Base-by-base conservation (phyloP, 2,888 invertebrate species). In the Macrosiphum euphorbiae region DNA sequence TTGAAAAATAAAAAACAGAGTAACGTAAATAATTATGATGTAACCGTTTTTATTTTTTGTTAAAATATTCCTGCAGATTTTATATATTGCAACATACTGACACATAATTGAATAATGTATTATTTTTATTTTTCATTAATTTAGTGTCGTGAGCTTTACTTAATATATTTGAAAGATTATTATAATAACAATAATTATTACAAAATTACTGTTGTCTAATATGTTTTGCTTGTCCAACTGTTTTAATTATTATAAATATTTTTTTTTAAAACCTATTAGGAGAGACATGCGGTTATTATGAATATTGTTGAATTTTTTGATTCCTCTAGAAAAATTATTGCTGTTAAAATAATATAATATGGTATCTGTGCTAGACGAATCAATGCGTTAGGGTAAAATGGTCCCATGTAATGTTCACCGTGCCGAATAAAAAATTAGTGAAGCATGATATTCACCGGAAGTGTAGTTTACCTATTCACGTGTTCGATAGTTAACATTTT, bases 381-480 rank as follows among this genome's bases (percentile, higher is more conserved):
- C 55, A 41, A 55, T 52, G 41, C 20, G 52, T 84, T 90, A 78
- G 52, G 78, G 52, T 90, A 84, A 88, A 91, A 91, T 67, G 50
- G 61, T 78, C 47, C 13, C 47, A 26, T 84, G 35, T 52, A 78
- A 78, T 61, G 28, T 90, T 13, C 16, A 52, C 41, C 52, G 52
- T 10, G 50, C 50, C 26, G 28, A 85, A 84, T 55, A 55, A 13
- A 84, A 84, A 90, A 55, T 84, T 55, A 85, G 91, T 84, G 84
- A 91, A 91, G 41, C 91, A 41, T 90, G 16, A 47, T 67, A 90
- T 41, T 91, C 84, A 52, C 91, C 84, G 91, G 91, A 91, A 91
- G 41, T 91, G 52, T 52, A 55, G 91, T 91, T 90, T 85, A 91
- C 84, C 52, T 41, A 55, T 84, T 91, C 41, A 52, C 52, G 50